Conservation (phyloP, 1,140 invertebrate genomes). For the Melitaea cinxia region DNA sequence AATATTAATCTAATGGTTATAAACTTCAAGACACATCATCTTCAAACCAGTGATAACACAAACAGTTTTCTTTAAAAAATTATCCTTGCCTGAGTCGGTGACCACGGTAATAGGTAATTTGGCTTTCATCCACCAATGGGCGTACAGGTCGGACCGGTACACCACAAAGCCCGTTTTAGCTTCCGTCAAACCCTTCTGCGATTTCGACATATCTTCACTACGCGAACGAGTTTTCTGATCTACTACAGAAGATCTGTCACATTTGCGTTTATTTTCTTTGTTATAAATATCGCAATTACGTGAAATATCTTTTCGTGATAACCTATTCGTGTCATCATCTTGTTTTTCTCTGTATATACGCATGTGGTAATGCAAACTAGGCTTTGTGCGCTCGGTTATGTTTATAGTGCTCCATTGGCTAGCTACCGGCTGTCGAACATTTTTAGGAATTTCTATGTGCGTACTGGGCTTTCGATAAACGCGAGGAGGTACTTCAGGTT, state of each 20-base stretch:
- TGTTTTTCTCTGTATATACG: slow-evolving; percentile 72
- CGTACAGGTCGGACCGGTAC: slow-evolving; percentile 92
- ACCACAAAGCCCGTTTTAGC: slow-evolving; percentile 75
- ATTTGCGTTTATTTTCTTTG: slow-evolving; percentile 49
- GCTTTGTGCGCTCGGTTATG: slow-evolving; percentile 75
- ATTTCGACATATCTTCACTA: slow-evolving; percentile 76
- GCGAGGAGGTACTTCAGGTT: slow-evolving; percentile 69
- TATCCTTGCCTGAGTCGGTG: slow-evolving; percentile 85
- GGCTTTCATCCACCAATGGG: slow-evolving; percentile 96
- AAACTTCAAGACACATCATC: slow-evolving; percentile 72
- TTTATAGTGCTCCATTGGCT: slow-evolving; percentile 79
- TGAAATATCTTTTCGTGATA: slow-evolving; percentile 51
- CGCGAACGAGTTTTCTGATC: slow-evolving; percentile 66
- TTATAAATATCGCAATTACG: slow-evolving; percentile 61
- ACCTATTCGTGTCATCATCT: slow-evolving; percentile 47
- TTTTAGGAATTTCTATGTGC: slow-evolving; percentile 73
- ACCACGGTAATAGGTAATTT: slow-evolving; percentile 86
- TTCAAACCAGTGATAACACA: slow-evolving; percentile 78
- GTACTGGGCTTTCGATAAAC: slow-evolving; percentile 76
- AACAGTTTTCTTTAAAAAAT: slow-evolving; percentile 80
- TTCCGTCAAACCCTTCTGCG: slow-evolving; percentile 64
- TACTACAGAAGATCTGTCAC: slow-evolving; percentile 37
- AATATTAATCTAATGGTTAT: slow-evolving; percentile 76
- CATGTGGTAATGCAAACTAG: slow-evolving; percentile 79
- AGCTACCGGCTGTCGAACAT: slow-evolving; percentile 69